Conservation (phyloP, 2,113 vertebrate species). For the Erythrolamprus reginae region DNA sequence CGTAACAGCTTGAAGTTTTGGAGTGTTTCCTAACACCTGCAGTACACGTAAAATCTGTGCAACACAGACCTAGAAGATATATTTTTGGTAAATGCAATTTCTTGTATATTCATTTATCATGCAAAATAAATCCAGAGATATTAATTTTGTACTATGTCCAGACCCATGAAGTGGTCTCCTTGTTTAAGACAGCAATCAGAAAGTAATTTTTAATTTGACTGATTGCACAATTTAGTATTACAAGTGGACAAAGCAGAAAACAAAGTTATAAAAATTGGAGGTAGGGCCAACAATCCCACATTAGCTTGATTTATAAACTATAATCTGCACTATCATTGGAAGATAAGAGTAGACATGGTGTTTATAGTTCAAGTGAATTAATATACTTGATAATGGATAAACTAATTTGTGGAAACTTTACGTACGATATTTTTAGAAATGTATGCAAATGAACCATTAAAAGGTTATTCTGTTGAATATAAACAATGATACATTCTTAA, state of each 20-base stretch:
- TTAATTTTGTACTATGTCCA: not conserved
- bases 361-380: not conserved
- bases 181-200: not conserved
- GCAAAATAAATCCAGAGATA: not conserved
- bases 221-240: not conserved
- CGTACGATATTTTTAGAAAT: not conserved
- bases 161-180: not conserved
- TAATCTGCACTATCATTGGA: not conserved
- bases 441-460: not conserved
- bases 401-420: not conserved
- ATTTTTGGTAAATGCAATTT: not conserved
- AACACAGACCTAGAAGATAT: conserved; percentile 79
- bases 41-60: conserved; percentile 83
- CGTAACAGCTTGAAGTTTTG: conserved; percentile 78
- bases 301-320: not conserved
- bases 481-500: not conserved
- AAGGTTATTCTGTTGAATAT: not conserved
- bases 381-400: not conserved
- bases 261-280: not conserved
- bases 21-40: conserved; percentile 74
- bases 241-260: not conserved
- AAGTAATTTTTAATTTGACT: not conserved
- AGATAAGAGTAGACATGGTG: not conserved
- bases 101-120: not conserved
- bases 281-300: not conserved